phyloP scores from a whole-genome alignment of 2,113 vertebrate species.

The Anthoscopus minutus region DNA sequence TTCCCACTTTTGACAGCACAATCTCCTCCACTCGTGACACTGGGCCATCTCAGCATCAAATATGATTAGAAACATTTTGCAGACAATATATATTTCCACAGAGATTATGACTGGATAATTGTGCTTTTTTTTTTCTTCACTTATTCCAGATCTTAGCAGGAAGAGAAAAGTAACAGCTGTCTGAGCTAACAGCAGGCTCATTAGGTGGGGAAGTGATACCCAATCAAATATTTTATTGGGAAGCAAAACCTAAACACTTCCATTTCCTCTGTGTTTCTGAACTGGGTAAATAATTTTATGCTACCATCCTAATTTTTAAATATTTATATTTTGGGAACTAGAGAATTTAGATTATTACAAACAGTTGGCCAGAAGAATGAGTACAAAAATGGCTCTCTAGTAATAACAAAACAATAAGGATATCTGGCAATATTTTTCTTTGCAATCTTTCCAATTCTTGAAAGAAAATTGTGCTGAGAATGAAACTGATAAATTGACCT shows the following conservation, averaged over 20 bases:
- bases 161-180: constrained; percentile 19
- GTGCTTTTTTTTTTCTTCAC: not conserved
- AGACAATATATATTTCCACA: not conserved
- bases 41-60: not conserved
- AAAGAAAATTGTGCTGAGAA: not conserved
- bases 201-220: not conserved
- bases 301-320: not conserved
- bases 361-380: not conserved
- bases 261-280: not conserved
- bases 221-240: not conserved
- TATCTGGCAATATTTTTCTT: not conserved
- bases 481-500: not conserved
- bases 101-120: constrained; percentile 15
- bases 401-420: not conserved
- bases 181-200: not conserved
- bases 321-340: not conserved
- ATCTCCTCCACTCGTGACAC: not conserved
- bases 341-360: not conserved
- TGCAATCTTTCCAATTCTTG: not conserved
- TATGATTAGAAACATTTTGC: constrained; percentile 14
- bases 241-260: not conserved
- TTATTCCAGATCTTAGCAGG: not conserved
- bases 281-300: not conserved
- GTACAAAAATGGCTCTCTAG: not conserved
- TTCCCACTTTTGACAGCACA: not conserved